A percentile compares a stretch with the other conserved stretches of the same genome.
phyloP scores from a whole-genome alignment of 2,888 invertebrate species.

The Agrotis puta region DNA sequence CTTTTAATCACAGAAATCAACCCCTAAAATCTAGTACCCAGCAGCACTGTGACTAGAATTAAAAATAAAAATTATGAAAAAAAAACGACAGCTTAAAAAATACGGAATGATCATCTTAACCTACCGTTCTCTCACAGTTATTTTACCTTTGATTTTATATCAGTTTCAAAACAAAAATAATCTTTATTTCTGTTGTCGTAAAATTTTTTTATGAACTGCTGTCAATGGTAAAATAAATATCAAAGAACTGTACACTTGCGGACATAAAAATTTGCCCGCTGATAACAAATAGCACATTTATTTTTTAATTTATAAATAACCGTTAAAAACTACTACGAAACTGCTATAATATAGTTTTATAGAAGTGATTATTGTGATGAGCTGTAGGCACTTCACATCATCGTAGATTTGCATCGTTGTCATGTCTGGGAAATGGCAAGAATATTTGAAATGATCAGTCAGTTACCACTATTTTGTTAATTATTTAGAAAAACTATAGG shows the following conservation, averaged over 20 bases:
- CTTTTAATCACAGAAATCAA: conserved; percentile 31
- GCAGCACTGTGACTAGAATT: conserved; percentile 87
- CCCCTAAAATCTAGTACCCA: conserved; percentile 80
- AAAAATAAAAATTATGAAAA: conserved; percentile 71
- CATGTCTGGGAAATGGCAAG: conserved; percentile 30
- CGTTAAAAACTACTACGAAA: conserved; percentile 58
- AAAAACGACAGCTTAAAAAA: conserved; percentile 62
- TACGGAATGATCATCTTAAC: conserved; percentile 72
- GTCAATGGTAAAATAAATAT: neutral
- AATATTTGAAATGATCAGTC: conserved; percentile 50
- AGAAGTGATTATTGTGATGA: conserved; percentile 54
- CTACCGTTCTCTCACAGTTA: conserved; percentile 23
- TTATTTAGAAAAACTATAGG: conserved; percentile 31
- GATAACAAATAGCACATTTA: conserved; percentile 51
- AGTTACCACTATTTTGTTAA: conserved; percentile 25
- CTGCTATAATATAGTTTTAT: conserved; percentile 43
- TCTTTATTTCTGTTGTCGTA: too few species aligned
- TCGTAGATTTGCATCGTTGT: conserved; percentile 22
- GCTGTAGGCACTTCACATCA: conserved; percentile 54
- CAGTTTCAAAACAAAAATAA: neutral
- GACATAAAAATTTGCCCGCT: conserved; percentile 70
- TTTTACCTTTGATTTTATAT: neutral
- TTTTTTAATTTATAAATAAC: conserved; percentile 40
- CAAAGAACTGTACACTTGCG: conserved; percentile 57
- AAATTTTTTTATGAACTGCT: too few species aligned